Percentiles rank a stretch among this genome's conserved stretches.
Evolutionary conservation across 2,888 invertebrate species (phyloP).

Genomic region (Lomographa bimaculata): DNA sequence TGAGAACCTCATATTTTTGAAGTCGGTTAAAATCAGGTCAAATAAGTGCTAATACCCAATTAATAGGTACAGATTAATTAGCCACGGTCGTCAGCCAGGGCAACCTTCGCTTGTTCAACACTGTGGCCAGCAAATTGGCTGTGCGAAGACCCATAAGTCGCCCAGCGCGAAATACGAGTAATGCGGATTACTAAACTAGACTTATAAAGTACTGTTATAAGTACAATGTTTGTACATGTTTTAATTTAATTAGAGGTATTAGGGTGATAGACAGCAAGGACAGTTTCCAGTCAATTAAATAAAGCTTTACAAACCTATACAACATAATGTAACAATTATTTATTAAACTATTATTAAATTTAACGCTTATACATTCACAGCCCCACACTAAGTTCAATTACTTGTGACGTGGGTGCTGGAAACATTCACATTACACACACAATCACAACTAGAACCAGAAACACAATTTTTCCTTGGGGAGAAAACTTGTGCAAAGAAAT

Average conservation of each 20-base stretch:
- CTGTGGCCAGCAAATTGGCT: constrained; percentile 24
- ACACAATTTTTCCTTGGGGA: no score
- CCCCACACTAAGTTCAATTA: no score
- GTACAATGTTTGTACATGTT: constrained; percentile 19
- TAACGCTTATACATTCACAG: no score
- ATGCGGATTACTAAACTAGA: constrained; percentile 21
- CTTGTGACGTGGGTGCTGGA: no score
- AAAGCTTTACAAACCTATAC: neutral
- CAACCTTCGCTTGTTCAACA: constrained; percentile 22
- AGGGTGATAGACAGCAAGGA: constrained; percentile 11
- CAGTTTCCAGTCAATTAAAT: neutral
- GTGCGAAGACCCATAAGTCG: constrained; percentile 19
- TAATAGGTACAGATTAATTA: constrained; percentile 14
- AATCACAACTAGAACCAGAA: no score
- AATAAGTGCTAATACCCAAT: constrained; percentile 1
- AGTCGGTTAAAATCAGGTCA: no score
- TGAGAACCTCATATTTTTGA: no score
- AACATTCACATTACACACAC: no score
- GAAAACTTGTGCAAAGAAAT: no score
- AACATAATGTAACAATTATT: no score
- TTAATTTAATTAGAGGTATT: constrained; percentile 23
- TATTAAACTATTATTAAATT: no score
- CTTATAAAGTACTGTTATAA: constrained; percentile 19
- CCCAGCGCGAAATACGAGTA: constrained; percentile 19
- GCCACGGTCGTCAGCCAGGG: constrained; percentile 22